A percentile compares a stretch with the other conserved stretches of the same genome.
These are phyloP conservation scores for Arion vulgaris DNA, from an alignment of 1,140 invertebrate genomes.

Conservation along the genomic window DNA sequence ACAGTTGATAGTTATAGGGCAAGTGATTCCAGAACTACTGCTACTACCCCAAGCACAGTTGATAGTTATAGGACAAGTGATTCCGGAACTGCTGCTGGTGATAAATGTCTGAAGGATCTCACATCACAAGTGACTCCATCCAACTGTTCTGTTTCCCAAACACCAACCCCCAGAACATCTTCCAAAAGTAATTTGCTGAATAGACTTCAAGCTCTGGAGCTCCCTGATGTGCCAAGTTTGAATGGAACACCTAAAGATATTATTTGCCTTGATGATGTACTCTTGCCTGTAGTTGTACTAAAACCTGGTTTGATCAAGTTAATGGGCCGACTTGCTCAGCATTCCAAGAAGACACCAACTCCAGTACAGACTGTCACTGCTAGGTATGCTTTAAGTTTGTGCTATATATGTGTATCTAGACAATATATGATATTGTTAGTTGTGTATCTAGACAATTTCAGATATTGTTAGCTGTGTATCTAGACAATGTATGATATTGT, in stretches of 20 bases:
- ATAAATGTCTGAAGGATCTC: too few species aligned
- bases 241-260: slow-evolving; percentile 11
- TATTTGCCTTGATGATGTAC: slow-evolving; percentile 14
- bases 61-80: background rate
- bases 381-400: slow-evolving; percentile 5
- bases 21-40: too few species aligned
- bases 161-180: background rate
- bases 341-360: background rate
- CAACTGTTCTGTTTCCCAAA: background rate
- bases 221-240: background rate
- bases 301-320: slow-evolving; percentile 31
- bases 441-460: too few species aligned
- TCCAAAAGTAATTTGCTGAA: background rate
- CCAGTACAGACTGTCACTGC: slow-evolving; percentile 7
- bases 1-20: too few species aligned
- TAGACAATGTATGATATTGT: too few species aligned
- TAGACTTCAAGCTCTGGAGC: slow-evolving; percentile 8
- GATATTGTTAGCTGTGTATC: too few species aligned
- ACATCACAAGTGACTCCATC: too few species aligned
- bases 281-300: background rate
- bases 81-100: too few species aligned
- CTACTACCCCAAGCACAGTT: background rate
- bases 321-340: slow-evolving; percentile 19
- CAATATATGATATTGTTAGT: too few species aligned
- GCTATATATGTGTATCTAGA: too few species aligned